These are phyloP conservation scores for Brachyalestes nurse DNA, from an alignment of 2,797 vertebrate genomes.

Conservation along the genomic window DNA sequence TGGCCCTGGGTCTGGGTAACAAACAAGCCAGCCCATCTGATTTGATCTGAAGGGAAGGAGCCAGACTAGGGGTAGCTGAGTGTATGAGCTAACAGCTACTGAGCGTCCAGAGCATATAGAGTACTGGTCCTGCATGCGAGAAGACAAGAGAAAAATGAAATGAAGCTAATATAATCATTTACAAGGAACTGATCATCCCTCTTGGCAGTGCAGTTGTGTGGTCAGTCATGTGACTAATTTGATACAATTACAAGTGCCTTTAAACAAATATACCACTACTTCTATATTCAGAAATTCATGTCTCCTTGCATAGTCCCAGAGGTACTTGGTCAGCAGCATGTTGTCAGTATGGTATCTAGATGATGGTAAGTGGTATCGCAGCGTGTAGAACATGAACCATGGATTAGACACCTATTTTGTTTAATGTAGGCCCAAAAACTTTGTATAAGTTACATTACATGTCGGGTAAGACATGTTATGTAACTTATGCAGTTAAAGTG, in stretches of 20 bases:
- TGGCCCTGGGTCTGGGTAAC: slow-evolving; percentile 26
- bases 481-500: no score
- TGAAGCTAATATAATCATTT: slow-evolving; percentile 60
- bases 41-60: slow-evolving; percentile 17
- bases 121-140: slow-evolving; percentile 13
- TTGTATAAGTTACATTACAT: no score
- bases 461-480: no score
- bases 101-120: background rate
- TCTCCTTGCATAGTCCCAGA: background rate
- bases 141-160: slow-evolving; percentile 48
- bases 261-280: slow-evolving; percentile 9
- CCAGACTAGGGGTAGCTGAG: background rate
- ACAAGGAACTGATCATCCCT: slow-evolving; percentile 7
- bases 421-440: no score
- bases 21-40: slow-evolving; percentile 32
- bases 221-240: background rate
- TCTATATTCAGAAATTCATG: slow-evolving; percentile 21
- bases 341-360: slow-evolving; percentile 40
- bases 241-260: background rate
- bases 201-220: background rate
- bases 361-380: slow-evolving; percentile 1
- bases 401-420: background rate
- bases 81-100: background rate
- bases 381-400: background rate
- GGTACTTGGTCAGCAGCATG: slow-evolving; percentile 40